phyloP scores from a whole-genome alignment of 2,888 invertebrate genomes.

The Monoplex corrugatus region DNA sequence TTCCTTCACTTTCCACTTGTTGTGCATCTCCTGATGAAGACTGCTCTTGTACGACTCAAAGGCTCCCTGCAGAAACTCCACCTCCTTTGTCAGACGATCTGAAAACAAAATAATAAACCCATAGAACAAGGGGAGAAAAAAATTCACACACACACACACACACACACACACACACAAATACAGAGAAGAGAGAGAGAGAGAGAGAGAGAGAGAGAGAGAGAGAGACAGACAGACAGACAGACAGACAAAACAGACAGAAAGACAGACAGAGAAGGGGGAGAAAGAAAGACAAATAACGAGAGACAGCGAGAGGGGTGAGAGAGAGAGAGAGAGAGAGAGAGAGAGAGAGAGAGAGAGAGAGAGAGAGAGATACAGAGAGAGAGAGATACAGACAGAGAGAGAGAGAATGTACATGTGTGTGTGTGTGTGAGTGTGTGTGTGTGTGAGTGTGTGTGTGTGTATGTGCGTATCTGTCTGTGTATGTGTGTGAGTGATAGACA shows the following conservation, averaged over 20 bases:
- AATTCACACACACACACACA: too few species aligned
- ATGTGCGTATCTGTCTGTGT: too few species aligned
- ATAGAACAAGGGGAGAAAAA: neutral
- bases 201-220: neutral
- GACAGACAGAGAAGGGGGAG: too few species aligned
- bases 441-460: too few species aligned
- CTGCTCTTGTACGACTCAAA: slow-evolving; percentile 75
- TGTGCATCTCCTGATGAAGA: slow-evolving; percentile 73
- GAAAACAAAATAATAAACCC: neutral
- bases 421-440: too few species aligned
- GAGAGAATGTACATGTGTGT: too few species aligned
- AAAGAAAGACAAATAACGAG: neutral
- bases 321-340: neutral
- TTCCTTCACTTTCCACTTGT: slow-evolving; percentile 75
- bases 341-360: neutral
- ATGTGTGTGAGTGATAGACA: too few species aligned
- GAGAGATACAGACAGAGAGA: neutral
- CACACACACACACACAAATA: neutral
- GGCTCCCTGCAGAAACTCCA: slow-evolving; percentile 79
- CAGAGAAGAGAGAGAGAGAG: neutral
- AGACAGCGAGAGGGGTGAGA: neutral
- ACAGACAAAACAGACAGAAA: neutral
- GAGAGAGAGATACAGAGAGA: neutral
- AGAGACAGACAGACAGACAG: neutral
- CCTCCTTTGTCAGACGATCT: slow-evolving; percentile 73